A percentile compares a stretch with the other conserved stretches of the same genome.
phyloP scores from a whole-genome alignment of 2,888 invertebrate genomes.

The Xylota sylvarum region DNA sequence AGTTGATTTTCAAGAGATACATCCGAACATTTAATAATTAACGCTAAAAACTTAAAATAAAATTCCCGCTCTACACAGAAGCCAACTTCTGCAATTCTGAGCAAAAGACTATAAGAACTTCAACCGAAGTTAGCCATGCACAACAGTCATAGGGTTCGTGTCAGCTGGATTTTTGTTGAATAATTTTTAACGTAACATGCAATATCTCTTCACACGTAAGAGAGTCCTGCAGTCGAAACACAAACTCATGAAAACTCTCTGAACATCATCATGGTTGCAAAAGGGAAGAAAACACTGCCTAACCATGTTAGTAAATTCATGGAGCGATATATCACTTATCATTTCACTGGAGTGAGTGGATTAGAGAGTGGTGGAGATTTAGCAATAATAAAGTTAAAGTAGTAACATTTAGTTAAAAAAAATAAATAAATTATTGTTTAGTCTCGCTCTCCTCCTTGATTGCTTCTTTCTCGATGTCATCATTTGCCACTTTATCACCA shows the following conservation, averaged over 20 bases:
- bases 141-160: conserved; percentile 33
- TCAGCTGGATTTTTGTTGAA: conserved; percentile 6
- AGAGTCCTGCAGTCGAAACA: conserved; percentile 36
- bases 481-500: conserved; percentile 4
- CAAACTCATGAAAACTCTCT: conserved; percentile 30
- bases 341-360: conserved; percentile 30
- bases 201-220: conserved; percentile 39
- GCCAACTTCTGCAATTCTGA: conserved; percentile 15
- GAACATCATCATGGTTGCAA: conserved; percentile 21
- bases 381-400: conserved; percentile 41
- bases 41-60: neutral
- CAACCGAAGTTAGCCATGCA: conserved; percentile 49
- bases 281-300: neutral
- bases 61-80: conserved; percentile 37
- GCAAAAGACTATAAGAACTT: conserved; percentile 43
- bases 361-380: conserved; percentile 44
- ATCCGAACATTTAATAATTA: neutral
- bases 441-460: conserved; percentile 69
- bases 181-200: conserved; percentile 39
- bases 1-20: conserved; percentile 1
- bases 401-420: conserved; percentile 28
- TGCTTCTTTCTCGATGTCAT: conserved; percentile 19
- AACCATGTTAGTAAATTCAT: conserved; percentile 25
- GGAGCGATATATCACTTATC: conserved; percentile 28
- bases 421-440: conserved; percentile 61